These are phyloP conservation scores for Martes martes DNA, from an alignment of 2,113 vertebrate species.

Conservation along the genomic window DNA sequence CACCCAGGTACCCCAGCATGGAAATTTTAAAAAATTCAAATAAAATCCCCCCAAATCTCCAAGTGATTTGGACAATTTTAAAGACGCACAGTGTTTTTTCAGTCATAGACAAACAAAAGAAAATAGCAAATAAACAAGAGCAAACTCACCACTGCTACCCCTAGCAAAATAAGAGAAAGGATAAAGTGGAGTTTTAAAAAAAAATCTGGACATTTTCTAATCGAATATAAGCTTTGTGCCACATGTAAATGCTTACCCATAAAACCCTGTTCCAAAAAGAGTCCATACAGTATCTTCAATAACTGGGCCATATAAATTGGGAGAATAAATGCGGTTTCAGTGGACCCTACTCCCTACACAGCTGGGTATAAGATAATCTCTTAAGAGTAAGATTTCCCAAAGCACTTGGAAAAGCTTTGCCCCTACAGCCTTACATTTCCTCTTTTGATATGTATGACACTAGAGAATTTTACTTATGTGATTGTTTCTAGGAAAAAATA, in stretches of 20 bases:
- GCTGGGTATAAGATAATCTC: not conserved
- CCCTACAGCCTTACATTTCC: not conserved
- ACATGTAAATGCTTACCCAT: not conserved
- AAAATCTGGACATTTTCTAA: not conserved
- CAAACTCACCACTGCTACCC: not conserved
- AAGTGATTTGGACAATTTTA: not conserved
- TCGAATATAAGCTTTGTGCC: not conserved
- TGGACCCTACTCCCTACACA: not conserved
- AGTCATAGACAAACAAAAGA: not conserved
- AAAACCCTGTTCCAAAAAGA: not conserved
- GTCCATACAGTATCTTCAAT: not conserved
- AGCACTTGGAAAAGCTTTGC: not conserved
- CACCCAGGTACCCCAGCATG: not conserved
- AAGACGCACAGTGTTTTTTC: not conserved
- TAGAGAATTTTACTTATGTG: not conserved
- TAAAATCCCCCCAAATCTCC: not conserved
- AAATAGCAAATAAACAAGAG: not conserved
- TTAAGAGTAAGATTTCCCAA: slow-evolving; percentile 38
- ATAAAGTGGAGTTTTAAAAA: not conserved
- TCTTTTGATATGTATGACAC: not conserved
- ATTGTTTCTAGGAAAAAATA: slow-evolving; percentile 39
- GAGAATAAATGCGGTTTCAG: not conserved
- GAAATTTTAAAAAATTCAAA: not conserved
- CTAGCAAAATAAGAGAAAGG: not conserved
- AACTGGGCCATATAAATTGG: not conserved